Conservation (phyloP, 2,113 vertebrate genomes). For the Raphicerus campestris region DNA sequence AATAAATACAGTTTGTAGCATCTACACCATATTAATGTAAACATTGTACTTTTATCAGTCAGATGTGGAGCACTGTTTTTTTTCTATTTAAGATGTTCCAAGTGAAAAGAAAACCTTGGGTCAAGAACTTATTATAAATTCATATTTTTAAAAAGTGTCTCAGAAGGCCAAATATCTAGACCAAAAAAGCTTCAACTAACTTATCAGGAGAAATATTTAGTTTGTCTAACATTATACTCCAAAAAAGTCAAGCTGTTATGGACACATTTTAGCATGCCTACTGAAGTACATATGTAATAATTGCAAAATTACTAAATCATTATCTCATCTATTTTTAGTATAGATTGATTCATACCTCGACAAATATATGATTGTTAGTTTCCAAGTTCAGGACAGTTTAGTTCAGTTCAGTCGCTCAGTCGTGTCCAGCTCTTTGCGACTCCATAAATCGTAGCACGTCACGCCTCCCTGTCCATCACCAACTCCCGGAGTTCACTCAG, state of each 20-base stretch:
- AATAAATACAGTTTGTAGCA: background rate
- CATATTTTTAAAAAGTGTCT: background rate
- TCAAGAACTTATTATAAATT: background rate
- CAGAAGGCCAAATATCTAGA: background rate
- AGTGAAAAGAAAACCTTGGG: background rate
- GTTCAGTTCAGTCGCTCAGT: too few relatives aligned
- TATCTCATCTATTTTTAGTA: background rate
- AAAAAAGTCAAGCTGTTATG: background rate
- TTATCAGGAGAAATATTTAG: background rate
- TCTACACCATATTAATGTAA: background rate
- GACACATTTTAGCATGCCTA: background rate
- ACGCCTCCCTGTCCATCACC: too few relatives aligned
- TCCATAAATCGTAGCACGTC: fast-evolving
- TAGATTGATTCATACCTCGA: background rate
- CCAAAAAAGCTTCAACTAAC: background rate
- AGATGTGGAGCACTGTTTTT: background rate
- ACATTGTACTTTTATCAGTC: background rate
- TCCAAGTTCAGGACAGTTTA: background rate
- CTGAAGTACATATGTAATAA: background rate
- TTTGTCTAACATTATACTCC: background rate
- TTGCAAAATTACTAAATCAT: background rate
- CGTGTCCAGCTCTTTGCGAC: too few relatives aligned
- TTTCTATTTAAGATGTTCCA: background rate
- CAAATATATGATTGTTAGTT: background rate
- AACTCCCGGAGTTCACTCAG: too few relatives aligned